Evolutionary conservation across 2,113 vertebrate genomes (phyloP).

Genomic region (Empidonax traillii): DNA sequence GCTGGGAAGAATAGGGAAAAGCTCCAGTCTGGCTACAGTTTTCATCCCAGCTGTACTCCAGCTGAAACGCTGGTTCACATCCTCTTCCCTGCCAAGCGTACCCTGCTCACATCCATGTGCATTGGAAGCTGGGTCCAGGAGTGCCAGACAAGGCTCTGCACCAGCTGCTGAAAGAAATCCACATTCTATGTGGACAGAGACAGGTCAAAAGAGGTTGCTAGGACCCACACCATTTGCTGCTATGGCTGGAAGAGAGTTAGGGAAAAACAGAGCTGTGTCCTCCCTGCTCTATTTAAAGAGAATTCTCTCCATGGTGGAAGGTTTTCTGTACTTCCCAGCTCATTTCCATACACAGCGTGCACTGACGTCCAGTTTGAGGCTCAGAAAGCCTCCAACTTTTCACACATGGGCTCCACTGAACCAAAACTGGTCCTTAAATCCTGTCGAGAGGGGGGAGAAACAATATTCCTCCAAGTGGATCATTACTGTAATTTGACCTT

Average conservation of each 20-base stretch:
- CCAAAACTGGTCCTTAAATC: neutral
- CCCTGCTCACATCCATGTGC: neutral
- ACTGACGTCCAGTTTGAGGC: neutral
- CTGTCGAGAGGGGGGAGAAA: too few species aligned
- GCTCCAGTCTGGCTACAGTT: neutral
- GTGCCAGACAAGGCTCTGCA: neutral
- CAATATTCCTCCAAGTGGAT: neutral
- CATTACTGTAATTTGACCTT: neutral
- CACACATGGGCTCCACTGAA: neutral
- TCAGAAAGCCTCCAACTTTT: neutral
- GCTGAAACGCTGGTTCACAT: neutral
- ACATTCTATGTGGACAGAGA: neutral
- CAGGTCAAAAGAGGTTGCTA: neutral
- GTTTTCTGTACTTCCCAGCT: neutral
- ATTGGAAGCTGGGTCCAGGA: neutral
- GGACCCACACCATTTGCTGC: neutral
- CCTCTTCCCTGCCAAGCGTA: too few species aligned
- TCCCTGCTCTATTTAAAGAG: neutral
- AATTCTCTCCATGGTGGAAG: neutral
- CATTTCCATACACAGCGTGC: neutral
- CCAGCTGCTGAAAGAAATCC: neutral
- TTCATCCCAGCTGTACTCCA: neutral
- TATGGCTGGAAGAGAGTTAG: neutral
- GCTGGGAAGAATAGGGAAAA: neutral
- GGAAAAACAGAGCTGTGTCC: neutral